phyloP scores from a whole-genome alignment of 2,797 vertebrate species.

The Chelmon rostratus region DNA sequence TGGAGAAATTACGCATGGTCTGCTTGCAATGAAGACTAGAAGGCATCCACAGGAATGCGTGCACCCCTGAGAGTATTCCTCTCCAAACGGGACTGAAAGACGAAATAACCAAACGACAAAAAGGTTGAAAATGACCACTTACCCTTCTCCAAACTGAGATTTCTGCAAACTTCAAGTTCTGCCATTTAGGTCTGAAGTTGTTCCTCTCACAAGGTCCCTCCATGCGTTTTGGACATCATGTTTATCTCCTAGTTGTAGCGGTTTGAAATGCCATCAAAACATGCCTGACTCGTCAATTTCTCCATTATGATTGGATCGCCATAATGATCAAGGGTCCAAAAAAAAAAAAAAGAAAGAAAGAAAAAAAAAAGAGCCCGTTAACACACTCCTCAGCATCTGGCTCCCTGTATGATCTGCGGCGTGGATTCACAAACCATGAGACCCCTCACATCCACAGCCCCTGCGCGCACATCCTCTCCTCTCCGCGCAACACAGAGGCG shows the following conservation, averaged over 20 bases:
- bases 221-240: constrained; percentile 71
- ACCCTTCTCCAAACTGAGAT: constrained; percentile 96
- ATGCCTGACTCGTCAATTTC: constrained; percentile 28
- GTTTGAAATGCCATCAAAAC: constrained; percentile 42
- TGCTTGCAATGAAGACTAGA: background rate
- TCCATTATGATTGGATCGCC: constrained; percentile 40
- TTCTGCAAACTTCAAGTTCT: constrained; percentile 97
- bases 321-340: constrained; percentile 30
- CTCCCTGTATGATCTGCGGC: constrained; percentile 37
- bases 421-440: constrained; percentile 47
- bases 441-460: constrained; percentile 49
- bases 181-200: constrained; percentile 89
- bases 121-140: constrained; percentile 76
- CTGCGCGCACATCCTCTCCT: constrained; percentile 61
- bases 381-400: constrained; percentile 29
- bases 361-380: background rate
- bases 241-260: constrained; percentile 38
- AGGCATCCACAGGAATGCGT: constrained; percentile 36
- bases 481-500: constrained; percentile 49
- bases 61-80: constrained; percentile 9
- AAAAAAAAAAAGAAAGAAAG: background rate
- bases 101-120: background rate
- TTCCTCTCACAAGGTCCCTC: constrained; percentile 64
- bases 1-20: constrained; percentile 53
- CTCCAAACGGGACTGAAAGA: constrained; percentile 15